phyloP scores from a whole-genome alignment of 2,888 invertebrate genomes.

The Lasioglossum malachurum region DNA sequence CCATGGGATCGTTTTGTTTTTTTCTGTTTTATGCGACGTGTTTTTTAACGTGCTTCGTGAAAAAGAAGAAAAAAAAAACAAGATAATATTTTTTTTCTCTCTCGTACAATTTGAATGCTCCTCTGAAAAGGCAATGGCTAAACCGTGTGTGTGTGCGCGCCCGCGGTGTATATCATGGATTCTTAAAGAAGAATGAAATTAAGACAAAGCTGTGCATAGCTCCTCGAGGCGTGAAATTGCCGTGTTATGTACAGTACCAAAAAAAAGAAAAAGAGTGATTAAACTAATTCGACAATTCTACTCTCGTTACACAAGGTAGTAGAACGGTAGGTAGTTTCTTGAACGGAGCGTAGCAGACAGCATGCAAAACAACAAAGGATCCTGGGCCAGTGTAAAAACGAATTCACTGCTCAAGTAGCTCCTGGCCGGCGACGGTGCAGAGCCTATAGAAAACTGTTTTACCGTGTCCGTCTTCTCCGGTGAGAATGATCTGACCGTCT shows the following conservation, averaged over 20 bases:
- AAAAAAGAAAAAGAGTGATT: conserved; percentile 57
- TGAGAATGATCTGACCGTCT: conserved; percentile 97
- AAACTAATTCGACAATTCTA: conserved; percentile 71
- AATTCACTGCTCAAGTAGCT: conserved; percentile 84
- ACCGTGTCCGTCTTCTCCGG: conserved; percentile 98
- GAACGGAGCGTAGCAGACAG: conserved; percentile 80
- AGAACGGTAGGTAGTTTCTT: conserved; percentile 72
- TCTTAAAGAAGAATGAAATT: conserved; percentile 74
- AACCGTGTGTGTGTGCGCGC: not conserved
- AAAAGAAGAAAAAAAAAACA: not conserved
- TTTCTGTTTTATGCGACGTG: conserved; percentile 8
- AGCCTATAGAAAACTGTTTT: conserved; percentile 85
- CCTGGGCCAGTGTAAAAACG: conserved; percentile 73
- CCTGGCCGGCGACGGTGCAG: conserved; percentile 85
- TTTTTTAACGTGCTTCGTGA: conserved; percentile 21
- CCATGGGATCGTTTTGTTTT: not conserved
- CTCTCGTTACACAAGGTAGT: conserved; percentile 75
- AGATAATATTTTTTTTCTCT: not conserved
- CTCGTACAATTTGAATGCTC: conserved; percentile 18
- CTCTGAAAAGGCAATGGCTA: conserved; percentile 22
- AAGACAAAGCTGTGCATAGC: conserved; percentile 73
- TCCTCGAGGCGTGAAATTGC: conserved; percentile 70
- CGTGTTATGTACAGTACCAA: conserved; percentile 76
- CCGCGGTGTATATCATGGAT: conserved; percentile 68
- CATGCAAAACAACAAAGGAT: conserved; percentile 81